A percentile compares a stretch with the other conserved stretches of the same genome.
phyloP scores from a whole-genome alignment of 2,888 invertebrate genomes.

The Protonemura montana region DNA sequence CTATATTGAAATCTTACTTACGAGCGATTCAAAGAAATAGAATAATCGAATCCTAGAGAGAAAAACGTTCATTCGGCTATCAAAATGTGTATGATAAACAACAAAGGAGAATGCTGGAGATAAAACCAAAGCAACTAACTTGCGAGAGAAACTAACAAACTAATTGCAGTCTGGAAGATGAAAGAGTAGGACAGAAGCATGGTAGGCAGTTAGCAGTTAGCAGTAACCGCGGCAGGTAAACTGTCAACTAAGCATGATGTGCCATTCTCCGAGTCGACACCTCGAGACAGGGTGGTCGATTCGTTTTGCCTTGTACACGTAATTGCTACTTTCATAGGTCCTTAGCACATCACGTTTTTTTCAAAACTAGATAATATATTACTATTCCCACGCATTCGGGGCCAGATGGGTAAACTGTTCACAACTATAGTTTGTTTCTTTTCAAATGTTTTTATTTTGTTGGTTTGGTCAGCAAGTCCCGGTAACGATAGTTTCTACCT shows the following conservation, averaged over 20 bases:
- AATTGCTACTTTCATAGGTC: neutral
- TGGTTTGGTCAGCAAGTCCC: neutral
- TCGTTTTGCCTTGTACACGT: neutral
- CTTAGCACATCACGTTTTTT: neutral
- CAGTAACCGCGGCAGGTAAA: neutral
- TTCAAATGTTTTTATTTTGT: constrained; percentile 20
- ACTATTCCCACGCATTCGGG: constrained; percentile 30
- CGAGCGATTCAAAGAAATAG: too few relatives aligned
- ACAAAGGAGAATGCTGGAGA: too few relatives aligned
- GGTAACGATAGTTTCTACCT: neutral
- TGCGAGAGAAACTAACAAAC: neutral
- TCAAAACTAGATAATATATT: constrained; percentile 23
- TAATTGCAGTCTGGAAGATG: neutral
- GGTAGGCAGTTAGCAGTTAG: neutral
- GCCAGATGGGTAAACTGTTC: constrained; percentile 30
- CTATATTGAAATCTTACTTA: too few relatives aligned
- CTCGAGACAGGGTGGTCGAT: neutral
- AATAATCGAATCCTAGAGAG: too few relatives aligned
- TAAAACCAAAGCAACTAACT: too few relatives aligned
- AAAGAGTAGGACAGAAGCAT: too few relatives aligned
- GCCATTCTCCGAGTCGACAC: neutral
- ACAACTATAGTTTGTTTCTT: constrained; percentile 25
- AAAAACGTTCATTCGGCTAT: too few relatives aligned
- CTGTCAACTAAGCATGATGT: constrained; percentile 7
- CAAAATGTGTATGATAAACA: too few relatives aligned